These are phyloP conservation scores for Tokudaia muenninki DNA, from an alignment of 2,797 vertebrate genomes.

Conservation along the genomic window DNA sequence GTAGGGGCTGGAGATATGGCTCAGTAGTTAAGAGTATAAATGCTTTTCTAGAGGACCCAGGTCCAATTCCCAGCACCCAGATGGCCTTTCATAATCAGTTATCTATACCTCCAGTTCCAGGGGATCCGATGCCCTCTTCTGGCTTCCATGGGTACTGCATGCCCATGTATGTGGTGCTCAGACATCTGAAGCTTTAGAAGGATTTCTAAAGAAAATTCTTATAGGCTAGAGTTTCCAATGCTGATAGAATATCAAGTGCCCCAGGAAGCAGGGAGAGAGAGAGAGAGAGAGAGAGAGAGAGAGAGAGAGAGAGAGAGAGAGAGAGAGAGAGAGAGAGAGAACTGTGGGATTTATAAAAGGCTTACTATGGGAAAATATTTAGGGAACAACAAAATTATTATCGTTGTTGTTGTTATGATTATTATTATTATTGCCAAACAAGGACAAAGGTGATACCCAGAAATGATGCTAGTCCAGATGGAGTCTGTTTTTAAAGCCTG, in stretches of 20 bases:
- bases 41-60: neutral
- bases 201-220: neutral
- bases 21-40: neutral
- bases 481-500: neutral
- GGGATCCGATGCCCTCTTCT: neutral
- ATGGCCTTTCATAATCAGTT: neutral
- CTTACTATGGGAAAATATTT: neutral
- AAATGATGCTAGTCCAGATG: too few species aligned
- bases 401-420: too few species aligned
- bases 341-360: neutral
- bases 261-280: neutral
- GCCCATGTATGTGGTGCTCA: neutral
- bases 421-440: neutral
- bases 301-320: neutral
- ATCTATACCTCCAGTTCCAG: neutral
- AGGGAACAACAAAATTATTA: neutral
- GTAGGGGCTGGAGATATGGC: neutral
- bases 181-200: neutral
- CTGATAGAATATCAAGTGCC: neutral
- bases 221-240: neutral
- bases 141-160: neutral
- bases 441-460: neutral
- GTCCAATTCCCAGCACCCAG: neutral
- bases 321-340: neutral
- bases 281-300: neutral